phyloP scores from a whole-genome alignment of 2,797 vertebrate genomes.

The Pangasius mekongensis region DNA sequence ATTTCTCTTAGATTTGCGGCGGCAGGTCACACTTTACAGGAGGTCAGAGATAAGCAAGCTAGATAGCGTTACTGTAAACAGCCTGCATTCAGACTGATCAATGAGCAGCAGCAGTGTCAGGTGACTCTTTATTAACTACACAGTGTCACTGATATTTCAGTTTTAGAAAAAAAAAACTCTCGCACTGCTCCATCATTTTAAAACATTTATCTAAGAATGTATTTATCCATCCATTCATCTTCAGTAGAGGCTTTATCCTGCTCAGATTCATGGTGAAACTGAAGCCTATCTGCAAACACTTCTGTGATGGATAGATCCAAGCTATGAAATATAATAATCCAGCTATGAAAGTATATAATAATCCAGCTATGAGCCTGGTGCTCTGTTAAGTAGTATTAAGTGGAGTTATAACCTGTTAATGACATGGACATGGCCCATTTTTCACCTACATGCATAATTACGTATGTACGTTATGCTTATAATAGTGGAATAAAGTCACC shows the following conservation, averaged over 20 bases:
- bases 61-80: background rate
- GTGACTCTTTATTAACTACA: background rate
- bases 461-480: background rate
- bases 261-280: background rate
- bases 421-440: background rate
- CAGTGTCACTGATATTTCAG: background rate
- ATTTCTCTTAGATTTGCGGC: background rate
- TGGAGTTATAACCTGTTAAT: background rate
- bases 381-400: background rate
- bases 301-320: background rate
- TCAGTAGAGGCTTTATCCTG: background rate
- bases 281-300: background rate
- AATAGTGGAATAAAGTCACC: background rate
- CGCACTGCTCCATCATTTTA: background rate
- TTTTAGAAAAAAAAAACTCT: background rate
- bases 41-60: background rate
- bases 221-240: background rate
- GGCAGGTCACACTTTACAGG: too few species aligned
- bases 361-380: background rate
- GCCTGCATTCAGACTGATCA: background rate
- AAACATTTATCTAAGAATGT: background rate
- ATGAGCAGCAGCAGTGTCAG: background rate
- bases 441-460: background rate
- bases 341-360: background rate
- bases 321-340: too few species aligned